These are phyloP conservation scores for Novumbra hubbsi DNA, from an alignment of 2,797 vertebrate genomes.

Conservation along the genomic window DNA sequence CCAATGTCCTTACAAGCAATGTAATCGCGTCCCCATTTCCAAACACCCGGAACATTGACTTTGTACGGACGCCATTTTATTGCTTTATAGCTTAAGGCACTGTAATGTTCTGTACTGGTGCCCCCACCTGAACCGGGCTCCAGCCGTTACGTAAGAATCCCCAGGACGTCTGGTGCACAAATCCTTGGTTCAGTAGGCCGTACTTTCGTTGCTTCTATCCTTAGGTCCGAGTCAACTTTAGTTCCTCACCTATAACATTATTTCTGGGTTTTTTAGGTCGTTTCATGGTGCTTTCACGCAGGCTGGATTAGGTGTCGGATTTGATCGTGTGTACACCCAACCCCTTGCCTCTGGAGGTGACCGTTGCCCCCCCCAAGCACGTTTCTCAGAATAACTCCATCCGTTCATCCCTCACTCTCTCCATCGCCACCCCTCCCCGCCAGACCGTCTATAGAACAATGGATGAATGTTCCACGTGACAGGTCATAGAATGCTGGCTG, in stretches of 20 bases:
- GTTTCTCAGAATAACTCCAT: not conserved
- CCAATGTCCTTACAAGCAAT: not conserved
- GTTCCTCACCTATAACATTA: too few relatives aligned
- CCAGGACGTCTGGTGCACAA: not conserved
- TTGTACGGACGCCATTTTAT: not conserved
- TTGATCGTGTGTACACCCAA: not conserved
- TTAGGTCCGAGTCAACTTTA: not conserved
- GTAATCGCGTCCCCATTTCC: not conserved
- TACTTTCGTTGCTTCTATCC: not conserved
- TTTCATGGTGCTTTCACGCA: too few relatives aligned
- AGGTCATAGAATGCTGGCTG: not conserved
- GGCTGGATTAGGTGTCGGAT: not conserved
- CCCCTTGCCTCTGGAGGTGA: not conserved
- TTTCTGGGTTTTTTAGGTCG: too few relatives aligned
- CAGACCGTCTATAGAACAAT: not conserved
- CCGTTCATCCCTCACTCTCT: not conserved
- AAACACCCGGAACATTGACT: not conserved
- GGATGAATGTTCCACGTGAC: slow-evolving; percentile 4
- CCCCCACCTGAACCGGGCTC: not conserved
- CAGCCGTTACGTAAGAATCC: not conserved
- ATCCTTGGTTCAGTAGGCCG: too few relatives aligned
- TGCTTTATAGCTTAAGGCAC: not conserved
- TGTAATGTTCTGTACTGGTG: not conserved
- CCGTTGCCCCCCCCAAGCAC: not conserved
- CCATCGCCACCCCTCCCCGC: not conserved